A percentile compares a stretch with the other conserved stretches of the same genome.
Conservation (phyloP, 1,140 invertebrate genomes). For the Caerostris extrusa region DNA sequence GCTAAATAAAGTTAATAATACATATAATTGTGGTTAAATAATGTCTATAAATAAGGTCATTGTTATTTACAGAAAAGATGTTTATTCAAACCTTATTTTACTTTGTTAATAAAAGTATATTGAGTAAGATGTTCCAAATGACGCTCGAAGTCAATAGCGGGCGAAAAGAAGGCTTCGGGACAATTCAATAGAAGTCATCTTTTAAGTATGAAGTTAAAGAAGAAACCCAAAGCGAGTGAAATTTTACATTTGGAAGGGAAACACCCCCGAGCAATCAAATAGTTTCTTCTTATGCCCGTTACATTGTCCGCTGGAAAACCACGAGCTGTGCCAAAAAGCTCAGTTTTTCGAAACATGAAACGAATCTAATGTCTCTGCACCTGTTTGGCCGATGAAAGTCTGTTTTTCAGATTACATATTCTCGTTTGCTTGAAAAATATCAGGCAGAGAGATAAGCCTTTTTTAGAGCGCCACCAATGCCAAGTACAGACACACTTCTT, state of each 20-base stretch:
- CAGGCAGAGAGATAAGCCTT: slow-evolving; percentile 32
- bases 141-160: background rate
- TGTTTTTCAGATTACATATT: slow-evolving; percentile 73
- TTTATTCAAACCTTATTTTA: too few species aligned
- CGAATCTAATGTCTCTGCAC: slow-evolving; percentile 67
- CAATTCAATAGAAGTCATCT: slow-evolving; percentile 16
- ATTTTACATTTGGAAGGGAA: slow-evolving; percentile 48
- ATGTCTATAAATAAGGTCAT: too few species aligned
- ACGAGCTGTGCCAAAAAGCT: slow-evolving; percentile 6
- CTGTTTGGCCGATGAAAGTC: slow-evolving; percentile 73
- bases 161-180: background rate
- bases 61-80: too few species aligned
- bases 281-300: slow-evolving; percentile 72
- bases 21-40: too few species aligned
- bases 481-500: background rate
- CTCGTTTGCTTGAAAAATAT: slow-evolving; percentile 73
- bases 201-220: slow-evolving; percentile 20
- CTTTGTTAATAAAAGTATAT: too few species aligned
- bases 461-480: slow-evolving; percentile 25
- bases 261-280: slow-evolving; percentile 39
- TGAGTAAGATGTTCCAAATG: background rate
- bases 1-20: too few species aligned
- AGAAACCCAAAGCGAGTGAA: slow-evolving; percentile 3
- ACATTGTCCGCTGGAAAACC: slow-evolving; percentile 53
- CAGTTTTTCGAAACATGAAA: slow-evolving; percentile 56